phyloP scores from a whole-genome alignment of 1,140 invertebrate genomes.

The Cydia strobilella region DNA sequence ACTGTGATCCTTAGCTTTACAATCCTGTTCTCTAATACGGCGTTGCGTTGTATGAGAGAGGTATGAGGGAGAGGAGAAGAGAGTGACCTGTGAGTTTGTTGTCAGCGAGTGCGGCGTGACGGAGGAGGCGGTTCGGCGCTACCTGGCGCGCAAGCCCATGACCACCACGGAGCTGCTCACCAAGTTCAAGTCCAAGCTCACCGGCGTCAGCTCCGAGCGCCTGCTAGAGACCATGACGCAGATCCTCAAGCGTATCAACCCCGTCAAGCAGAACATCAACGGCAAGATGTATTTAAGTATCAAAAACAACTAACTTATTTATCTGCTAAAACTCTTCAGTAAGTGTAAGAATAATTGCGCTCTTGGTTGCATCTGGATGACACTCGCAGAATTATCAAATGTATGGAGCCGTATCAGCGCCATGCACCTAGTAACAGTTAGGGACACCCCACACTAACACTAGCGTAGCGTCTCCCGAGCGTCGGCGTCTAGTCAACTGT shows the following conservation, averaged over 20 bases:
- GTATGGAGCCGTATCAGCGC: too few species aligned
- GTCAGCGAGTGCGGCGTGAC: constrained; percentile 92
- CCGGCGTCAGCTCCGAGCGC: constrained; percentile 93
- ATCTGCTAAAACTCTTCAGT: too few species aligned
- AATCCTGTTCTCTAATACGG: too few species aligned
- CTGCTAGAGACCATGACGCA: constrained; percentile 96
- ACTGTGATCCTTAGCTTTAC: too few species aligned
- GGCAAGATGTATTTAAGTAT: constrained; percentile 97
- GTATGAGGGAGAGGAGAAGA: neutral
- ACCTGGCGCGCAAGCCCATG: constrained; percentile 97
- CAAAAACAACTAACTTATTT: constrained; percentile 74
- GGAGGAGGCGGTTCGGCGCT: constrained; percentile 95
- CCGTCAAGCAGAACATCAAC: constrained; percentile 94
- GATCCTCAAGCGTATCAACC: constrained; percentile 97
- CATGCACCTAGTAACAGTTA: too few species aligned
- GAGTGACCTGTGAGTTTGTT: constrained; percentile 1
- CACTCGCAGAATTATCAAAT: too few species aligned
- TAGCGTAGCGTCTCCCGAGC: too few species aligned
- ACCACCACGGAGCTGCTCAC: constrained; percentile 96
- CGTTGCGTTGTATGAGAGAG: too few species aligned
- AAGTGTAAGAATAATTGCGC: too few species aligned
- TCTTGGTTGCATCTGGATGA: too few species aligned
- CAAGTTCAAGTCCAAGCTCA: constrained; percentile 97
- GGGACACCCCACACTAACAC: too few species aligned
- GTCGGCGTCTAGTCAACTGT: too few species aligned